Base-by-base conservation (phyloP, 1,140 invertebrate genomes). In the Dolichoris vasculosae region DNA sequence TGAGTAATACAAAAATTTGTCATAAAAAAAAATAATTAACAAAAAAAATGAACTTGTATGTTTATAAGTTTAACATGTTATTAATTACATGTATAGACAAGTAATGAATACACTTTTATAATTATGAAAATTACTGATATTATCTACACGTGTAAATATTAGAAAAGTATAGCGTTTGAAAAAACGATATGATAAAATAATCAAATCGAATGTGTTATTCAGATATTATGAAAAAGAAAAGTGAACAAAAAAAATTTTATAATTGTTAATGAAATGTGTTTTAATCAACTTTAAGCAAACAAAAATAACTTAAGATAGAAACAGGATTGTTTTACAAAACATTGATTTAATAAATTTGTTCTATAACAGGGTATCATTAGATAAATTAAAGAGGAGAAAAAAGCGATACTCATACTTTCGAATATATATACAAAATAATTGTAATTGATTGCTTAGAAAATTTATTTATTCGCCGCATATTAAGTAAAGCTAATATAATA, bases 21-120 rank as follows among this genome's bases (percentile, higher is more conserved):
- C 20, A n/a, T 48, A 46, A 46, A 30, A 75, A 75, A 23, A n/a
- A n/a, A n/a, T n/a, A 46, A 6, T 46, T 9, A 30, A 43, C n/a
- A 20, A 15, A 13, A 64, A 73, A 32, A 77, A 76, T 46, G 38
- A n/a, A 64, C 38, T 77, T 48, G 38, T 30, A 64, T 32, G 82
- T 83, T 26, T 63, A 76, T 64, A 75, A 76, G 35, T 40, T 82
- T 51, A 20, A 82, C 43, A 38, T 63, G 77, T 46, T 43, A 40
- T n/a, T 83, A 75, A 55, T 26, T 59, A 51, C 76, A 43, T 76
- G 55, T 76, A 76, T 35, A 83, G 8, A 71, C 55, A 55, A 82
- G 40, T n/a, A 46, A 69, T 23, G 64, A 40, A 82, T 73, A 82
- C 7, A 23, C 46, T 63, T 38, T 76, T 75, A 63, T 17, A 17